Evolutionary conservation across 2,113 vertebrate genomes (phyloP).

Genomic region (Catharus fuscescens): DNA sequence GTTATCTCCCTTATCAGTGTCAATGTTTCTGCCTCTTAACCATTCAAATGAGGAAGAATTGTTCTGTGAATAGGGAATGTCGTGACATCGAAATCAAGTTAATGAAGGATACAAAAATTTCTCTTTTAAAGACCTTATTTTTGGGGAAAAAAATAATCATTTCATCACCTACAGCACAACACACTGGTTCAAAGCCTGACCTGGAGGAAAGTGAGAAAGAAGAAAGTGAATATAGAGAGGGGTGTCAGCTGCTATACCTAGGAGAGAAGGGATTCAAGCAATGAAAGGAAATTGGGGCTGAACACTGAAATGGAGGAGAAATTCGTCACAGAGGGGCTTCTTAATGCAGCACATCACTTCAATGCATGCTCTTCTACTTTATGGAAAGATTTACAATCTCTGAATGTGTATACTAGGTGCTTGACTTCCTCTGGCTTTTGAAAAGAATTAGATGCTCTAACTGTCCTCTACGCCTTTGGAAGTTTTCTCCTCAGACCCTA

Average conservation of each 20-base stretch:
- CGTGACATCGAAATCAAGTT: background rate
- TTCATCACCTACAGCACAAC: constrained; percentile 11
- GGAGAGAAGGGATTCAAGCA: constrained; percentile 3
- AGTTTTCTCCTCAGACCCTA: constrained; percentile 7
- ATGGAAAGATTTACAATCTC: background rate
- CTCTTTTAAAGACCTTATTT: background rate
- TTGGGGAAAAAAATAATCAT: fast-evolving
- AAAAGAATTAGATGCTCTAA: background rate
- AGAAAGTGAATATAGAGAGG: constrained; percentile 11
- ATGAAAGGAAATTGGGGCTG: constrained; percentile 34
- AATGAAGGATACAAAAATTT: background rate
- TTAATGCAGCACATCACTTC: background rate
- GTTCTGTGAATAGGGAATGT: background rate
- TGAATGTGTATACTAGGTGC: background rate
- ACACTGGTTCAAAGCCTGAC: constrained; percentile 32
- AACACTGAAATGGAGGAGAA: background rate
- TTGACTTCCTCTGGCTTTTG: background rate
- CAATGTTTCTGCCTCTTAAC: background rate
- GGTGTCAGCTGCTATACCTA: background rate
- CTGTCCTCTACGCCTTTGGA: background rate
- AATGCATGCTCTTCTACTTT: background rate
- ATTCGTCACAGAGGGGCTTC: background rate
- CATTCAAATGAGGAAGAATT: background rate
- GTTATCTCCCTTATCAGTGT: background rate
- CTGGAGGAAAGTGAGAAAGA: constrained; percentile 15